A percentile compares a stretch with the other conserved stretches of the same genome.
These are phyloP conservation scores for Onychostoma macrolepis DNA, from an alignment of 2,113 vertebrate species.

Conservation along the genomic window DNA sequence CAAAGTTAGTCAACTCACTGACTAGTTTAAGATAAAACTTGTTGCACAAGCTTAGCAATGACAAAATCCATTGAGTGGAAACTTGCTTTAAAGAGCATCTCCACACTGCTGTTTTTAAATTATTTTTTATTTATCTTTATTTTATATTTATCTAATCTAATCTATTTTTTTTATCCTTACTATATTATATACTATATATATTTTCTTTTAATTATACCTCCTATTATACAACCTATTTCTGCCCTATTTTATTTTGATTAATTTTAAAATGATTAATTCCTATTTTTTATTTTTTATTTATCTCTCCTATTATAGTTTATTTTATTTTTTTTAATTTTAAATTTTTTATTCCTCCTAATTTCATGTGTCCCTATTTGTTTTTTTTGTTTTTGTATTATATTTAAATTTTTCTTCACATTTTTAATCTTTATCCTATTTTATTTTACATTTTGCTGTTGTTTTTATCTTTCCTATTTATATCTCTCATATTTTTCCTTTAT, in stretches of 20 bases:
- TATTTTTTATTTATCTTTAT: not conserved
- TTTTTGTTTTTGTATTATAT: too few relatives aligned
- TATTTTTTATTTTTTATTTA: not conserved
- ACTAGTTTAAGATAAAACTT: not conserved
- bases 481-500: too few relatives aligned
- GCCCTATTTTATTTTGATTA: too few relatives aligned
- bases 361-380: too few relatives aligned
- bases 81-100: not conserved
- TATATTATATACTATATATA: too few relatives aligned
- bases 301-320: not conserved
- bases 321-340: too few relatives aligned
- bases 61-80: not conserved
- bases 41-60: not conserved
- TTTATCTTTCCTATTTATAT: not conserved
- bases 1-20: not conserved
- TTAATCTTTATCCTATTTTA: not conserved
- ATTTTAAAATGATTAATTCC: too few relatives aligned
- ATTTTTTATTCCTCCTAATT: not conserved
- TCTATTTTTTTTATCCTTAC: too few relatives aligned
- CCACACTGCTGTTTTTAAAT: too few relatives aligned
- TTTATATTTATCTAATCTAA: too few relatives aligned
- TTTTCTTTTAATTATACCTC: too few relatives aligned
- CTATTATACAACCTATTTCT: too few relatives aligned
- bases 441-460: not conserved
- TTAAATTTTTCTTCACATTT: not conserved